Percentiles rank a stretch among this genome's conserved stretches.
Evolutionary conservation across 1,140 invertebrate genomes (phyloP).

Genomic region (Drosophila busckii): DNA sequence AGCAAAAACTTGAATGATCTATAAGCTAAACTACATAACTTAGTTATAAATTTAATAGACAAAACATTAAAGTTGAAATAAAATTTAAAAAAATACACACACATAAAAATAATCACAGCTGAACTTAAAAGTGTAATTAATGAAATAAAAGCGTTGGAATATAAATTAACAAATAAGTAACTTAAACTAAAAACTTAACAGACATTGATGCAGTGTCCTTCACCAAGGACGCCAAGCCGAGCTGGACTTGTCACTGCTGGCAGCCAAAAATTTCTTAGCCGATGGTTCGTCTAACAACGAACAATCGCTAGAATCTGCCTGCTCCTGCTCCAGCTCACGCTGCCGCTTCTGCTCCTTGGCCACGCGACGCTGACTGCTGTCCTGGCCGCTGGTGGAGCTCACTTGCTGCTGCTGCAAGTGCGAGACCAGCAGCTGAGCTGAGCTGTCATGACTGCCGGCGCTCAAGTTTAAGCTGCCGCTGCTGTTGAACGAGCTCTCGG

Average conservation of each 20-base stretch:
- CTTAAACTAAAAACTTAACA: conserved; percentile 49
- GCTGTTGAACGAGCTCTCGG: conserved; percentile 65
- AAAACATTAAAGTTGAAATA: conserved; percentile 27
- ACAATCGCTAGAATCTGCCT: conserved; percentile 66
- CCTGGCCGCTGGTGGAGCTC: conserved; percentile 63
- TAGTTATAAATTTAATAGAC: conserved; percentile 30
- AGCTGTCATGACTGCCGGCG: conserved; percentile 53
- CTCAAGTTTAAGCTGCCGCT: conserved; percentile 60
- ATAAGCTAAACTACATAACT: conserved; percentile 66
- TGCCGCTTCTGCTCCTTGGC: conserved; percentile 58
- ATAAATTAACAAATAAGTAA: conserved; percentile 59
- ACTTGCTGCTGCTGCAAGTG: conserved; percentile 76
- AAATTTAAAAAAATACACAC: conserved; percentile 68
- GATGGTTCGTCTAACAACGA: conserved; percentile 58
- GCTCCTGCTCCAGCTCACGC: conserved; percentile 23
- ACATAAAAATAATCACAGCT: conserved; percentile 67
- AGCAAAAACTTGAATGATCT: conserved; percentile 41
- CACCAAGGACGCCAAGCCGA: conserved; percentile 52
- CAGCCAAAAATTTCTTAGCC: conserved; percentile 55
- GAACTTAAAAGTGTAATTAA: conserved; percentile 65
- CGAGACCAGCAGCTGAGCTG: conserved; percentile 33
- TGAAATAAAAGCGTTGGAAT: conserved; percentile 38
- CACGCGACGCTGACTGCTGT: conserved; percentile 13
- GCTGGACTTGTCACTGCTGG: conserved; percentile 52
- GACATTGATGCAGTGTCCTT: background rate